These are phyloP conservation scores for Halcyon leucocephala DNA, from an alignment of 2,797 vertebrate species.

Conservation along the genomic window DNA sequence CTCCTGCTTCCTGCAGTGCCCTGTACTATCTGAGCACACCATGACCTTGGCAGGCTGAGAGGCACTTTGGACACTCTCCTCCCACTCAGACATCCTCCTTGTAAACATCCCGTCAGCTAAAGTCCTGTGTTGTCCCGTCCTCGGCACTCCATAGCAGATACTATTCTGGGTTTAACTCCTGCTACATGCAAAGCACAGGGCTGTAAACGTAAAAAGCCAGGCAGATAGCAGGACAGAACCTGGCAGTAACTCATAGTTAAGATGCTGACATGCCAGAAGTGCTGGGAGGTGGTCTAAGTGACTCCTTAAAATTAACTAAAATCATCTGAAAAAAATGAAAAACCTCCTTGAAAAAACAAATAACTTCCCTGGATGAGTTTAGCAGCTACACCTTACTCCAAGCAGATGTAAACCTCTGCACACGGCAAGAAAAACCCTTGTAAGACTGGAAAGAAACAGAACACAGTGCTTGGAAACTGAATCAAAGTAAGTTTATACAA, in stretches of 20 bases:
- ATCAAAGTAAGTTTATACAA: neutral
- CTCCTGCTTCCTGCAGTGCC: neutral
- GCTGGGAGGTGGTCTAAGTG: neutral
- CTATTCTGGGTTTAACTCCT: neutral
- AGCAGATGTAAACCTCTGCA: neutral
- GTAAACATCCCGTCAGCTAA: neutral
- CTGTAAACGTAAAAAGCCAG: neutral
- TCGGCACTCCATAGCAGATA: neutral
- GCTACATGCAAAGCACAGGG: neutral
- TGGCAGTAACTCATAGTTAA: neutral
- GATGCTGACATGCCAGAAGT: neutral
- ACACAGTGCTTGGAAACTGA: neutral
- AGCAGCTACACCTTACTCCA: neutral
- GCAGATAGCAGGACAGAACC: neutral
- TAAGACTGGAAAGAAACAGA: neutral
- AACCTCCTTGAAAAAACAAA: neutral
- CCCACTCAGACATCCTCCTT: neutral
- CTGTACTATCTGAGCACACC: neutral
- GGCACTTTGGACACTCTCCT: neutral
- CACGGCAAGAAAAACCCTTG: neutral
- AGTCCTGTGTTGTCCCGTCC: neutral
- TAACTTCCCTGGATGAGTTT: neutral
- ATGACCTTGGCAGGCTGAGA: accelerated
- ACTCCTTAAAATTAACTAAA: neutral
- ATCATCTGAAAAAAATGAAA: neutral